Conservation (phyloP, 2,113 vertebrate species). For the Coreoperca whiteheadi region DNA sequence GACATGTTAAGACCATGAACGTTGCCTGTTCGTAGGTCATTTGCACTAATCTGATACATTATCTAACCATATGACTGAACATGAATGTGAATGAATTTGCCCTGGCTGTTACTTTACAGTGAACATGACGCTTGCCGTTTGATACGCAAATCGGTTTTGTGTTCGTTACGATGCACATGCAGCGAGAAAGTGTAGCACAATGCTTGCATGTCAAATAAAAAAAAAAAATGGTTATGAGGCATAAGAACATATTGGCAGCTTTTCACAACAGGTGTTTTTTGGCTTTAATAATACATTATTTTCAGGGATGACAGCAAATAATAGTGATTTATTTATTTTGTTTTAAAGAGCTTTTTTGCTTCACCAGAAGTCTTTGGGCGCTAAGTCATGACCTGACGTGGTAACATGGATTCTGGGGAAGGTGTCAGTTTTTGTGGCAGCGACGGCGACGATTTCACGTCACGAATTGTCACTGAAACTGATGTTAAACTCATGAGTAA, state of each 20-base stretch:
- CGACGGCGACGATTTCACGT: not conserved
- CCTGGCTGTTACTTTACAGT: not conserved
- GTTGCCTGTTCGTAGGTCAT: not conserved
- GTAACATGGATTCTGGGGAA: not conserved
- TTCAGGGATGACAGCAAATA: not conserved
- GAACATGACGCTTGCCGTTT: slow-evolving; percentile 28
- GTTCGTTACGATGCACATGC: not conserved
- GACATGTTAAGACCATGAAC: not conserved
- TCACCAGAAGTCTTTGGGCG: not conserved
- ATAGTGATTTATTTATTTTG: too few species aligned
- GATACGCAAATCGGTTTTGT: slow-evolving; percentile 25
- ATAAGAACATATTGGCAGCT: not conserved
- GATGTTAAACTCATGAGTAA: not conserved
- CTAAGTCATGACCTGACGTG: not conserved
- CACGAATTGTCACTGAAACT: not conserved
- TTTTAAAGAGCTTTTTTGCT: not conserved
- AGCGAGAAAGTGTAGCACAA: not conserved
- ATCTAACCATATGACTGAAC: not conserved
- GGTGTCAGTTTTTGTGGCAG: not conserved
- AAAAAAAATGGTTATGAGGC: slow-evolving; percentile 15
- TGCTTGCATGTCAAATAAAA: slow-evolving; percentile 15
- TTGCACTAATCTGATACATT: not conserved
- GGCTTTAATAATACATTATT: not conserved
- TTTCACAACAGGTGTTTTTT: not conserved
- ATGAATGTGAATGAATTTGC: too few species aligned